Evolutionary conservation across 53 echinoderm and acorn worm genomes (phyloP), one percentile per base, ranked within the genome.

Genomic region (Astropecten irregularis): DNA sequence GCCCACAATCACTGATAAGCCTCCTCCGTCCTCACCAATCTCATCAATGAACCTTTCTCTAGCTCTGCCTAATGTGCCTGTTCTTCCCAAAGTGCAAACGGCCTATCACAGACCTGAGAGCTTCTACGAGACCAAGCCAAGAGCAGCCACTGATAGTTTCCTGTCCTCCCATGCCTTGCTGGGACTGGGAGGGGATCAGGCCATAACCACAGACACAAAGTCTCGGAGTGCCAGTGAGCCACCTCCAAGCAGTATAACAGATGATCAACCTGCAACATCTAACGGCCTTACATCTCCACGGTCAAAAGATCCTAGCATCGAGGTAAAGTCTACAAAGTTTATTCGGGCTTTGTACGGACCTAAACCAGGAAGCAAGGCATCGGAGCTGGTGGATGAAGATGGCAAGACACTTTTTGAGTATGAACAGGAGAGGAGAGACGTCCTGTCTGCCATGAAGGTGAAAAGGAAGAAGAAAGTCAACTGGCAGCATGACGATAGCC

Each of bases 391-490:
- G 21, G 68, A 83, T 36, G 83, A 55, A 37, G 83, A 68, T 10
- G 34, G 64, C 48, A 83, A 89, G 57, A 89, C 66, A 16, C 29
- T 68, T 18, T 61, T 67, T 33, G 73, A 83, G 68, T 63, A 83
- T 37, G 89, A 89, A 49, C 53, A 46, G 46, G 89, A 89, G 55
- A 52, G 89, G 32, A 83, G 63, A 56, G 46, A 83, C 14, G 67
- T 89, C 26, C 20, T 89, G 39, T 73, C 73, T 14, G 74, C 89
- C 40, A 32, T 89, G 83, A 89, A 82, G 69, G 89, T 89, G 19
- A 83, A 83, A 57, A 39, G 89, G 26, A 83, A 83, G 48, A 67
- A 68, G 31, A 90, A 84, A 55, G 57, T 64, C 37, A 90, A 72
- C 40, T 93, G 93, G 93, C 87, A 84, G 50, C 87, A 87, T 32